Evolutionary conservation across 2,113 vertebrate genomes (phyloP), one percentile per base, ranked within the genome.

Genomic region (Paralichthys olivaceus): DNA sequence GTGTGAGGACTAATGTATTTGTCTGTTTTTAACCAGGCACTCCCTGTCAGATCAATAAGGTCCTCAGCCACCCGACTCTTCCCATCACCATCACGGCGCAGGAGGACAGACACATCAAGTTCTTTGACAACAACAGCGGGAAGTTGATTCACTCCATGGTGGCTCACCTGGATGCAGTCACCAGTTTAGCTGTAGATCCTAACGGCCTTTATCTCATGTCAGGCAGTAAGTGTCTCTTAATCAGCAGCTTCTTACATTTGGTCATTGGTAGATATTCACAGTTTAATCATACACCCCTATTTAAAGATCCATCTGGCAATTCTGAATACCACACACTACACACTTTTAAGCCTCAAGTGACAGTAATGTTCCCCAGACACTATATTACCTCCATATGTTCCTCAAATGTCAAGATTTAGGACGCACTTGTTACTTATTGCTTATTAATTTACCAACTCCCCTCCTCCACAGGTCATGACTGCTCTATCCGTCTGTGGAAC

Each of bases 141-240:
- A 99, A 99, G 93, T 85, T 98, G 81, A 96, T 99, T 86, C 98
- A 99, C 92, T 97, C 97, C 7, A 99, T 99, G 98, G 98, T 99
- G 78, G 98, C 98, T 74, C 98, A 99, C 84, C 95, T 99, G 90
- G 98, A 99, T 75, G 98, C 98, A 0, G 98, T 99, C 89, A 99
- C 98, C 81, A 97, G 98, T 88, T 95, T 99, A 92, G 98, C 98
- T 28, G 97, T 99, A 84, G 98, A 99, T 91, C 98, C 98, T 2
- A 99, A 99, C 63, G 98, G 98, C 91, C 95, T 99, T 53, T 99
- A 99, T 88, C 96, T 99, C 93, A 99, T 99, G 98, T 99, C 98
- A 81, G 98, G 98, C 85, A 99, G 98, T 99, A 94, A 99, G 98
- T 99, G 93, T 43, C 64, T 55, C 13, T 17, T 13, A 55, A 19